Evolutionary conservation across 2,113 vertebrate species (phyloP).

Genomic region (Plecturocebus donacophilus): DNA sequence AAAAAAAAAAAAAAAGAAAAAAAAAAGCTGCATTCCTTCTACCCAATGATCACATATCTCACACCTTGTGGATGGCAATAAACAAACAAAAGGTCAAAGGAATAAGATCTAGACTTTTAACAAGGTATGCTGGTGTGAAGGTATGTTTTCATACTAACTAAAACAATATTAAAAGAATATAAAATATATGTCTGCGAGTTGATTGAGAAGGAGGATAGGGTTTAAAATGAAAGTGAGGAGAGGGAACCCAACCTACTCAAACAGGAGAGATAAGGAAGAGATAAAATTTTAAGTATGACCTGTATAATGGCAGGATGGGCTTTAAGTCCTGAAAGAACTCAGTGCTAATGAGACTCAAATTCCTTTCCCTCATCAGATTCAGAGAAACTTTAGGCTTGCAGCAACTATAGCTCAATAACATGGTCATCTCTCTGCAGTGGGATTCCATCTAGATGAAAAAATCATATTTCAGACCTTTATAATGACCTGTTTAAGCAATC

Average conservation of each 20-base stretch:
- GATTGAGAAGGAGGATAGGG: background rate
- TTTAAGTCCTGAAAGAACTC: background rate
- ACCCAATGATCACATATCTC: background rate
- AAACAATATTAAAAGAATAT: background rate
- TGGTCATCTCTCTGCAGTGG: background rate
- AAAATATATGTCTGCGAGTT: background rate
- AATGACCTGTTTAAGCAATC: background rate
- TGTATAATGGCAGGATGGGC: background rate
- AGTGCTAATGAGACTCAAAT: background rate
- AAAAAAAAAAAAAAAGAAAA: too few species aligned
- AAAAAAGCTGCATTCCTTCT: too few species aligned
- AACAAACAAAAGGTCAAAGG: background rate
- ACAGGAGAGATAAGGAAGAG: background rate
- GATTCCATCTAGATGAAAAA: background rate
- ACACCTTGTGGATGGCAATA: too few species aligned
- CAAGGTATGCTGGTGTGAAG: background rate
- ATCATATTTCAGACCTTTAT: background rate
- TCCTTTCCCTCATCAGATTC: background rate
- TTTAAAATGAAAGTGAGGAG: background rate
- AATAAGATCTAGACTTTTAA: background rate
- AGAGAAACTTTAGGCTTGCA: background rate
- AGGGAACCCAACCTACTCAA: background rate
- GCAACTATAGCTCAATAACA: background rate
- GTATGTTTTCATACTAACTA: background rate
- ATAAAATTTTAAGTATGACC: background rate